Conservation (phyloP, 2,113 vertebrate genomes). For the Gallinago paraguaiae region DNA sequence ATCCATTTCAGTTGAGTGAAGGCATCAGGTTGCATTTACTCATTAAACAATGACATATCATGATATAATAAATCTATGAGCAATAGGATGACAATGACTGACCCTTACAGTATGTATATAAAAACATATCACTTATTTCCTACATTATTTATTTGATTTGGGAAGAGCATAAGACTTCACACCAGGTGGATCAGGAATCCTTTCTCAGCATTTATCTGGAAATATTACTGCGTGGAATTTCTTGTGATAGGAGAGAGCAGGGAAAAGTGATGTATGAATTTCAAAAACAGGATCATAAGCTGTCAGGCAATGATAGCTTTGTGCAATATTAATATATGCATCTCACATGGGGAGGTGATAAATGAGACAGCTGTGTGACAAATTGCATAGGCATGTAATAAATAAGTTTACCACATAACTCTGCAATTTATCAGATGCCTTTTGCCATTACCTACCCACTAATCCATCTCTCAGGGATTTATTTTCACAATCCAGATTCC, state of each 20-base stretch:
- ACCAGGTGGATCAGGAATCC: neutral
- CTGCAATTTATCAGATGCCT: slow-evolving; percentile 38
- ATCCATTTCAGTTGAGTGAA: neutral
- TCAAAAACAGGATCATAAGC: neutral
- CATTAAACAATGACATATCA: neutral
- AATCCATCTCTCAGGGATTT: slow-evolving; percentile 36
- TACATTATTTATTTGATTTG: neutral
- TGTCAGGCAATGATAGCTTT: slow-evolving; percentile 26
- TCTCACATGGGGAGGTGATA: neutral
- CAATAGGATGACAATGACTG: neutral
- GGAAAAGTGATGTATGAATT: slow-evolving; percentile 8
- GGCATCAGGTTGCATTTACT: neutral
- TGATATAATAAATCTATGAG: neutral
- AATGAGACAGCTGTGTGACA: slow-evolving; percentile 42
- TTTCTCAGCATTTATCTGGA: neutral
- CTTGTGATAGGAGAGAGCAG: neutral
- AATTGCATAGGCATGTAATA: slow-evolving; percentile 36
- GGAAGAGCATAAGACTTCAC: neutral
- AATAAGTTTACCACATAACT: slow-evolving; percentile 45
- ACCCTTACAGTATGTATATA: neutral
- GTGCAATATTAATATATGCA: slow-evolving; percentile 55
- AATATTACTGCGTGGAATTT: neutral
- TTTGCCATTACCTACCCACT: slow-evolving; percentile 44
- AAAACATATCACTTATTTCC: neutral
- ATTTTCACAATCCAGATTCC: slow-evolving; percentile 10